Percentiles rank a stretch among this genome's conserved stretches.
These are phyloP conservation scores for Agrotis exclamationis DNA, from an alignment of 2,888 invertebrate genomes.

Conservation along the genomic window DNA sequence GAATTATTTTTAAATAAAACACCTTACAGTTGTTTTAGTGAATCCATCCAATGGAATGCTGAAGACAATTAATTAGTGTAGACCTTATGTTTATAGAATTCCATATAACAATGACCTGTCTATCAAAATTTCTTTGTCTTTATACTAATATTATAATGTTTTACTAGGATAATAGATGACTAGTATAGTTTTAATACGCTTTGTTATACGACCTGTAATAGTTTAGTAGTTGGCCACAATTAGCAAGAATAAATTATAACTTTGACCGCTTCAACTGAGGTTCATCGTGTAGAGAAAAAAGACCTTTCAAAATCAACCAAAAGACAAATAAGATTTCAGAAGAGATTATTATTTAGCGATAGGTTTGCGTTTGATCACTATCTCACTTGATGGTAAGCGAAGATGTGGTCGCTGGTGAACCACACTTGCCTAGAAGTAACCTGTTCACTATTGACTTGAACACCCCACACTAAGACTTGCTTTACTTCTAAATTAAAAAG, in stretches of 20 bases:
- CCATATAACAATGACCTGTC: constrained; percentile 51
- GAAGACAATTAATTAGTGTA: not conserved
- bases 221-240: too few relatives aligned
- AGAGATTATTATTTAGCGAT: too few relatives aligned
- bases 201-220: not conserved
- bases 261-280: not conserved
- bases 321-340: too few relatives aligned
- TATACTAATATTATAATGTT: not conserved
- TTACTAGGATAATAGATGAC: not conserved
- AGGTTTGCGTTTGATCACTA: too few relatives aligned
- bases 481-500: too few relatives aligned
- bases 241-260: not conserved
- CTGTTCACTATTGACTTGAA: too few relatives aligned
- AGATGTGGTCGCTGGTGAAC: too few relatives aligned
- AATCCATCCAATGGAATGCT: constrained; percentile 22
- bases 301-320: too few relatives aligned
- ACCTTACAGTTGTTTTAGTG: not conserved
- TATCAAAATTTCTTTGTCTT: constrained; percentile 8
- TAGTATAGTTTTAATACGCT: not conserved
- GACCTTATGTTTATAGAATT: constrained; percentile 25
- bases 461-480: too few relatives aligned
- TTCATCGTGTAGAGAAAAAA: not conserved
- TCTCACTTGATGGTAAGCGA: too few relatives aligned
- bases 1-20: not conserved
- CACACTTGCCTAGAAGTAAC: too few relatives aligned